These are phyloP conservation scores for Ochropleura leucogaster DNA, from an alignment of 2,888 invertebrate species.

Conservation along the genomic window DNA sequence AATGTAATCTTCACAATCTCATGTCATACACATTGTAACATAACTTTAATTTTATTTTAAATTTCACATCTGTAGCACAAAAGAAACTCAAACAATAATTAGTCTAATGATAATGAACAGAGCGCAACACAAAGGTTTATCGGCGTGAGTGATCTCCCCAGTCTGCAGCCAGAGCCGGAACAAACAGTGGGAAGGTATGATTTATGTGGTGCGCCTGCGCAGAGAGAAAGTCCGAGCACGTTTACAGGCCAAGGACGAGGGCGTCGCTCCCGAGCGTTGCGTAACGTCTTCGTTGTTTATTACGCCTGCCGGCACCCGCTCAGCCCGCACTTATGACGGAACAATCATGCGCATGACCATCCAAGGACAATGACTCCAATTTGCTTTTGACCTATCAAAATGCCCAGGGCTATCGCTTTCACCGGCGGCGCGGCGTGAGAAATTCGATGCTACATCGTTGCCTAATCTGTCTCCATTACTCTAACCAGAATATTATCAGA, in stretches of 20 bases:
- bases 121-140: constrained; percentile 65
- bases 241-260: constrained; percentile 87
- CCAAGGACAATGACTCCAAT: constrained; percentile 84
- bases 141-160: constrained; percentile 69
- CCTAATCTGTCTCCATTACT: constrained; percentile 37
- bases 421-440: constrained; percentile 56
- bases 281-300: constrained; percentile 66
- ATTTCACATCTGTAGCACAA: constrained; percentile 22
- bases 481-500: constrained; percentile 3
- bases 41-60: not conserved
- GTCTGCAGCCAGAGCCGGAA: constrained; percentile 55
- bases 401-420: constrained; percentile 75
- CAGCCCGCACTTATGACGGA: constrained; percentile 73
- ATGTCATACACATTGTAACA: not conserved
- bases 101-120: constrained; percentile 53
- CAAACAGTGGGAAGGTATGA: constrained; percentile 69
- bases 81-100: constrained; percentile 54
- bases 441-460: constrained; percentile 34
- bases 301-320: constrained; percentile 52
- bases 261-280: constrained; percentile 81
- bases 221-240: constrained; percentile 82
- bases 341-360: constrained; percentile 80
- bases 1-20: not conserved
- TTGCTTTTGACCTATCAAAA: constrained; percentile 68
- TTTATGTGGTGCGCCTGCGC: constrained; percentile 69